Evolutionary conservation across 2,113 vertebrate species (phyloP).

Genomic region (Lipotes vexillifer): DNA sequence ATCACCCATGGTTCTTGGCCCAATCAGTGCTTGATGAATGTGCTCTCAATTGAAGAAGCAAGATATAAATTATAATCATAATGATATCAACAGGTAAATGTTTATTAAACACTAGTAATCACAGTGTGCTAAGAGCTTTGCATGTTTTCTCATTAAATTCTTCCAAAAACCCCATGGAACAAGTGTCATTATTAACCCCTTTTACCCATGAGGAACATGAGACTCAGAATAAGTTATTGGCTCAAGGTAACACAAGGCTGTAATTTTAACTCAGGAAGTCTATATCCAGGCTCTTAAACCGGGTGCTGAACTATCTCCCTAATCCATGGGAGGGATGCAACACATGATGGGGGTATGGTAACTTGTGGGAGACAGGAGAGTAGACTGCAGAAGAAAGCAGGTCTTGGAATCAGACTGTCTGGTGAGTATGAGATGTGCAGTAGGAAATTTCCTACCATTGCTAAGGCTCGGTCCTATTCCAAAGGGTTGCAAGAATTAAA

Average conservation of each 20-base stretch:
- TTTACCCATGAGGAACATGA: not conserved
- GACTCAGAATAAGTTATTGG: not conserved
- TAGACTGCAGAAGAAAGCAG: not conserved
- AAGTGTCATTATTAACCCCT: not conserved
- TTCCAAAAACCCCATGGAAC: not conserved
- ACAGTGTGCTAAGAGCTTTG: not conserved
- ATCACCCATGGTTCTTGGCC: not conserved
- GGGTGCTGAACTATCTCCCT: not conserved
- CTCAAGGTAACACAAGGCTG: not conserved
- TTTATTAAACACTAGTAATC: not conserved
- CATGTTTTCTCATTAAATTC: slow-evolving; percentile 1
- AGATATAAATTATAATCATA: not conserved
- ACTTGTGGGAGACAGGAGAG: not conserved
- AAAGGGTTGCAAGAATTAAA: not conserved
- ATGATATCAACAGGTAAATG: not conserved
- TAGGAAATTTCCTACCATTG: not conserved
- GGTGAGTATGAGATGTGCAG: not conserved
- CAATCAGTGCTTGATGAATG: not conserved
- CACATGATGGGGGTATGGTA: too few relatives aligned
- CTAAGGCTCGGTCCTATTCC: not conserved
- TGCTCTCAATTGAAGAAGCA: not conserved
- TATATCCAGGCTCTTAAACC: not conserved
- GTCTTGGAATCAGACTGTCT: not conserved
- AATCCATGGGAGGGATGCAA: not conserved
- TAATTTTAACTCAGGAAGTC: not conserved